Evolutionary conservation across 2,888 invertebrate genomes (phyloP), one percentile per base, ranked within the genome.

Genomic region (Drosophila falleni): DNA sequence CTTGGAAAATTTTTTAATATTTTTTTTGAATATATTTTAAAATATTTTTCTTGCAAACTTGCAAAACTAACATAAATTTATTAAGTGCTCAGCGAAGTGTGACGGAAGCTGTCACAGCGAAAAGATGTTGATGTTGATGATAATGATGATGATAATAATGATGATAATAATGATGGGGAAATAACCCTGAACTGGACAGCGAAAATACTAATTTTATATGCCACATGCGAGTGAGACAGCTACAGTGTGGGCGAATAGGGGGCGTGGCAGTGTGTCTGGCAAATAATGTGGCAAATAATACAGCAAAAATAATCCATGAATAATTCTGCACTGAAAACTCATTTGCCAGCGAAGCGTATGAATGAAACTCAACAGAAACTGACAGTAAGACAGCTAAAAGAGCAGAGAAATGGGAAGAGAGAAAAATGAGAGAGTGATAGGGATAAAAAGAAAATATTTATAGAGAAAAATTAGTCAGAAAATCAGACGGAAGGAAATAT

Each of bases 331-430:
- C 16, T 54, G 53, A 16, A 69, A 59, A 59, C 47, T 64, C 31
- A 31, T 37, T 49, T 56, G 54, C 39, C 62, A 56, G 44, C 58
- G 39, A 64, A 68, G 59, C 60, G 60, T 60, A 53, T 49, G 29
- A 41, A 31, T 15, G 23, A 53, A 53, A 26, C 11, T 41, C 46
- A 5, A 46, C 49, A 59, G 42, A 54, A 55, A 56, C 53, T 67
- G 78, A 74, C 78, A 71, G 75, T 42, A 23, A 76, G 80, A 77
- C 73, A 67, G 79, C 37, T 6, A 0, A 16, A 15, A 31, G 46
- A 41, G 8, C 0, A 26, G 16, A 50, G 35, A 31, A 35, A 13
- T 1, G 39, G 5, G 26, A 35, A 42, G 10, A 11, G 8, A 15
- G 10, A 46, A 37, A 41, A 26, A 26, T 4, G 26, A 5, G 16